Evolutionary conservation across 2,113 vertebrate species (phyloP).

Genomic region (Cariama cristata): DNA sequence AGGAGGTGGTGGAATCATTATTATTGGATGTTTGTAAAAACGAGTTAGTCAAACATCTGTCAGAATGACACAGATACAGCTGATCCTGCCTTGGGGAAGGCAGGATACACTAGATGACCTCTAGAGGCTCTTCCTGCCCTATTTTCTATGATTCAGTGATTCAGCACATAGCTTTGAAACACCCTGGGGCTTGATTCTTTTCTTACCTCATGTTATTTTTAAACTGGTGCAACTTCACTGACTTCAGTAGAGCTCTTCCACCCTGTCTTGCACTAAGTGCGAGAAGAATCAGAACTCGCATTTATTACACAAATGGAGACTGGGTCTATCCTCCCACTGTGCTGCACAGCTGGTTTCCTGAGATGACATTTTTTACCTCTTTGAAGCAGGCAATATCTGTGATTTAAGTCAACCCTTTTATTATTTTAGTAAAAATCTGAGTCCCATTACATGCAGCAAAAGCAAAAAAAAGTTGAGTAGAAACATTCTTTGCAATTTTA

Average conservation of each 20-base stretch:
- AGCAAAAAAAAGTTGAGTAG: background rate
- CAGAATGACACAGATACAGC: conserved; percentile 34
- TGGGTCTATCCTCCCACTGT: background rate
- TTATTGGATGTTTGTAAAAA: conserved; percentile 37
- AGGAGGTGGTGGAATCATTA: background rate
- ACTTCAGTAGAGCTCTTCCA: conserved; percentile 10
- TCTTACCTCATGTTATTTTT: conserved; percentile 58
- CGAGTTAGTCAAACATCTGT: conserved; percentile 40
- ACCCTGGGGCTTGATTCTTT: conserved; percentile 44
- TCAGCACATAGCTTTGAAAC: conserved; percentile 54
- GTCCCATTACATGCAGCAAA: background rate
- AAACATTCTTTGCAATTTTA: background rate
- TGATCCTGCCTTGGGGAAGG: conserved; percentile 57
- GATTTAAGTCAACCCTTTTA: background rate
- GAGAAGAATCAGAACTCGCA: background rate
- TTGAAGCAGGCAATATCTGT: background rate
- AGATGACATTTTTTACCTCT: background rate
- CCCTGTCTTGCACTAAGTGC: background rate
- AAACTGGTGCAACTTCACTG: conserved; percentile 46
- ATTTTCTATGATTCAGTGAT: conserved; percentile 50
- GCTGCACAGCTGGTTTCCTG: background rate
- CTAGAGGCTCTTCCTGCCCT: conserved; percentile 38
- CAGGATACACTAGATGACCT: conserved; percentile 50
- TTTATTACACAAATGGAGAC: conserved; percentile 4
- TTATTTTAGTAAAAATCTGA: conserved; percentile 8